phyloP scores from a whole-genome alignment of 2,797 vertebrate genomes.

The Tachyglossus aculeatus region DNA sequence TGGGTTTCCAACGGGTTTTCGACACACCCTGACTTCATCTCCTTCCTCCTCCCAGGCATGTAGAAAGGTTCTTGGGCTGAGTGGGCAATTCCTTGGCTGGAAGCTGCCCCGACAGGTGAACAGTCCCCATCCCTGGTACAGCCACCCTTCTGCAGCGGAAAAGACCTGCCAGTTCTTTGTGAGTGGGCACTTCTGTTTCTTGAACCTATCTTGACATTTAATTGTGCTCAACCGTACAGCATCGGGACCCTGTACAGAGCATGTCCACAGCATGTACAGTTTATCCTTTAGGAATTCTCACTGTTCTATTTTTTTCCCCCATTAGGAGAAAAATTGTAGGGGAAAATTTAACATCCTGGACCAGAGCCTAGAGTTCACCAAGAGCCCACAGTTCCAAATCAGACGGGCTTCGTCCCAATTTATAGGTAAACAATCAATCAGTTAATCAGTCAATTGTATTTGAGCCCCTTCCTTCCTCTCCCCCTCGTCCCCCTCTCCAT shows the following conservation, averaged over 20 bases:
- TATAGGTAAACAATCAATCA: conserved; percentile 49
- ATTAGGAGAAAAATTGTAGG: conserved; percentile 49
- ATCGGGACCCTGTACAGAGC: background rate
- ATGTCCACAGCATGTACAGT: background rate
- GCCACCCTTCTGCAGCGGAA: conserved; percentile 18
- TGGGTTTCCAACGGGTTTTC: too few relatives aligned
- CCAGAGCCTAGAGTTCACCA: conserved; percentile 52
- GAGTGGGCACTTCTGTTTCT: conserved; percentile 17
- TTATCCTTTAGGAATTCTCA: background rate
- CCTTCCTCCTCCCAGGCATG: background rate
- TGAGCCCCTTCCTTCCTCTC: background rate
- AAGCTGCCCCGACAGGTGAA: conserved; percentile 48
- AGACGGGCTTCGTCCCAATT: conserved; percentile 60
- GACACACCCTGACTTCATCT: too few relatives aligned
- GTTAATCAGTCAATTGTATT: background rate
- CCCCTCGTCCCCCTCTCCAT: too few relatives aligned
- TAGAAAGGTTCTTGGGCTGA: conserved; percentile 26
- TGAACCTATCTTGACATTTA: background rate
- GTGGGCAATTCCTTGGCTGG: conserved; percentile 61
- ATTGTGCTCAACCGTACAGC: too few relatives aligned
- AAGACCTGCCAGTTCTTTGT: conserved; percentile 57
- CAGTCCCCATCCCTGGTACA: conserved; percentile 56
- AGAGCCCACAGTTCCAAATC: conserved; percentile 50
- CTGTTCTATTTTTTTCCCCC: conserved; percentile 5
- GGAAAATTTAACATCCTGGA: conserved; percentile 51